Evolutionary conservation across 2,888 invertebrate genomes (phyloP), one percentile per base, ranked within the genome.

Genomic region (Acrobasis repandana): DNA sequence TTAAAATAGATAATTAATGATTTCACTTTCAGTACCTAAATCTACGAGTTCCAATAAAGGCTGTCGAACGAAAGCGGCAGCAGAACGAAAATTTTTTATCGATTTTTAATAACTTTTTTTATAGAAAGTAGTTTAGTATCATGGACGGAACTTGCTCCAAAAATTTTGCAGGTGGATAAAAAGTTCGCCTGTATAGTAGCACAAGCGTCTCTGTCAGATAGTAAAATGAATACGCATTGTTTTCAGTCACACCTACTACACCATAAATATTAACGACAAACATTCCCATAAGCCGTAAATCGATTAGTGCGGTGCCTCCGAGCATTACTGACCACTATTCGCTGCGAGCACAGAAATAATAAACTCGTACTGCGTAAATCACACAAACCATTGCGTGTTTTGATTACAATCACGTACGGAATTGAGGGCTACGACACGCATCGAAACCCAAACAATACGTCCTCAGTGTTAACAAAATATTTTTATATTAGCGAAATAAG

Each of bases 401-500:
- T 10, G 46, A 52, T 60, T 34, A 49, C 52, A 15, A 60, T 59
- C 60, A 16, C 33, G 43, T 43, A 52, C 51, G n/a, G 59, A 51
- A 43, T 46, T 43, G 15, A 52, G 59, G 28, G 16, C 52, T 15
- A 33, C 52, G 60, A 46, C 52, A 60, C 47, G 52, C 51, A 52
- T 52, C 47, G 51, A 14, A 34, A 46, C 43, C 59, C 51, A 38
- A 14, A 38, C 46, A 46, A 33, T 51, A 51, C 50, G 15, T 51
- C 50, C 51, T 52, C 34, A 52, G 52, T 60, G 60, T 60, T 52
- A 43, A 60, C 60, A 52, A 51, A 70, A 72, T 71, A 67, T 73
- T 67, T 67, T 70, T 69, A 74, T 72, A 80, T 80, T 75, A 80
- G 75, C 73, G 66, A 79, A 82, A 84, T 81, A 79, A 77, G 79